Percentiles rank a stretch among this genome's conserved stretches.
phyloP scores from a whole-genome alignment of 2,113 vertebrate species.

The Neotoma lepida region DNA sequence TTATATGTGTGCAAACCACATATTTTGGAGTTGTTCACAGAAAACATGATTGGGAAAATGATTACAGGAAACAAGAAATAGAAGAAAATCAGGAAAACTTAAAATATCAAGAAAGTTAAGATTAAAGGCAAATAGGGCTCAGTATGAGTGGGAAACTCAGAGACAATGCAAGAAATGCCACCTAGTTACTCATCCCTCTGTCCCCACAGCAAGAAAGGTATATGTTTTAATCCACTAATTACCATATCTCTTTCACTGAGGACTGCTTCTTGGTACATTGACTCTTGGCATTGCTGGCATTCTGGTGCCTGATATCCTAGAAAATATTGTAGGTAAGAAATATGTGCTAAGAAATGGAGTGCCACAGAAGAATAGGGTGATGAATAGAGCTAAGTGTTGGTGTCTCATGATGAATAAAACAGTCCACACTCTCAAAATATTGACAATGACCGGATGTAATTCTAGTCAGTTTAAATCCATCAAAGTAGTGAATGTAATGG shows the following conservation, averaged over 20 bases:
- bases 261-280: neutral
- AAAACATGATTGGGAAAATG: neutral
- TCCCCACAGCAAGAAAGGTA: neutral
- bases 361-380: accelerated
- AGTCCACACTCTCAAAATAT: neutral
- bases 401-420: neutral
- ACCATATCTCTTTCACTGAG: neutral
- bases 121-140: neutral
- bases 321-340: neutral
- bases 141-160: neutral
- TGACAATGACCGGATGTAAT: neutral
- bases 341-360: neutral
- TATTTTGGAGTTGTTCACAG: neutral
- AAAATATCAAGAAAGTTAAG: neutral
- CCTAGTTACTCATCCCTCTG: accelerated
- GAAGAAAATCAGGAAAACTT: neutral
- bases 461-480: neutral
- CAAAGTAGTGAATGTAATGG: neutral
- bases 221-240: neutral
- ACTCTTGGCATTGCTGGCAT: neutral
- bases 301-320: neutral
- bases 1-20: neutral
- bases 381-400: neutral
- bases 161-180: neutral
- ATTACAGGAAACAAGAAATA: neutral